Evolutionary conservation across 2,888 invertebrate species (phyloP), one percentile per base, ranked within the genome.

Genomic region (Therioaphis trifolii): DNA sequence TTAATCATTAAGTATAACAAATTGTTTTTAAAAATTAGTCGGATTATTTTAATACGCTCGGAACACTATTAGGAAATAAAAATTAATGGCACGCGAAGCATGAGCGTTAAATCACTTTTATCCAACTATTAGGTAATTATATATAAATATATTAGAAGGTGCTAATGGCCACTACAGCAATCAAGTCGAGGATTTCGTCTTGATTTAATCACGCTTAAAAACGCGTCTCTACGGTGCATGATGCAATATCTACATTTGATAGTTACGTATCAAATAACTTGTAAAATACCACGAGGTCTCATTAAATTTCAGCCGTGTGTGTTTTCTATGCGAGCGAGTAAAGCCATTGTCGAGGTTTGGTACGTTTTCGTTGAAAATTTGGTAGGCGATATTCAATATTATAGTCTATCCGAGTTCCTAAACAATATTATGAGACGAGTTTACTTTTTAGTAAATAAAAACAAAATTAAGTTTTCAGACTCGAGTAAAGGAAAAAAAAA

Each of bases 1-100:
- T 63, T 63, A 76, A 63, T 63, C 76, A 29, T 76, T 46, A 76
- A 63, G 46, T 46, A 76, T 76, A 63, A 76, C 76, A 63, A 46
- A 63, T 63, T 63, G 61, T 76, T 63, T 63, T 46, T 27, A 29
- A 63, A 46, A 76, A 76, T 46, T 49, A 63, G 27, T 14, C 2
- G 27, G 21, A 76, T 76, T 76, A 76, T 63, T 76, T 63, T 76
- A 76, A 52, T 72, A 35, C 21, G 12, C 58, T 58, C 58, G 15
- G 29, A 58, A 4, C 40, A 40, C 40, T 24, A 43, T n/a, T 46
- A 27, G 18, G 46, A 71, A n/a, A n/a, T 43, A 43, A 40, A 75
- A 55, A 75, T 75, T 75, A 58, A 58, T 52, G 29, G 24, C 55
- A 24, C 29, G 43, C n/a, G 7, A 35, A 74, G 24, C 9, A 43